These are phyloP conservation scores for Diadromus collaris DNA, from an alignment of 2,888 invertebrate species.

Conservation along the genomic window DNA sequence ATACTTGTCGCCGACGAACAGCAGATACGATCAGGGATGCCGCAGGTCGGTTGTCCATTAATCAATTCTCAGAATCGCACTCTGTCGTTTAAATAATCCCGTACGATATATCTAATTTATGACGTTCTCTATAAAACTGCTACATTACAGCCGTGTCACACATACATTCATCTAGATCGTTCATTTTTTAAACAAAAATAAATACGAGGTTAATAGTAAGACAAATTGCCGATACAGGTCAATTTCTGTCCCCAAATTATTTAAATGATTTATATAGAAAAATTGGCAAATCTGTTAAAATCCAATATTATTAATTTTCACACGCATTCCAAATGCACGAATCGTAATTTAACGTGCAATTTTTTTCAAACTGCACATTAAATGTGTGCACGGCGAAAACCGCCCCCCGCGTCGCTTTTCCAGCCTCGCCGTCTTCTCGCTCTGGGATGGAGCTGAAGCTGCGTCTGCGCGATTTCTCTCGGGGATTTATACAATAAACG, in stretches of 20 bases:
- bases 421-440: constrained; percentile 37
- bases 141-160: not conserved
- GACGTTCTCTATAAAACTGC: too few relatives aligned
- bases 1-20: not conserved
- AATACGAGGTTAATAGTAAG: not conserved
- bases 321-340: not conserved
- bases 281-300: not conserved
- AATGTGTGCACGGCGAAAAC: not conserved
- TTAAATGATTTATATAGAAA: not conserved
- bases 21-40: not conserved
- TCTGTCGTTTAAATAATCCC: not conserved
- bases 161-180: not conserved
- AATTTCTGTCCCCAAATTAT: not conserved
- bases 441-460: constrained; percentile 15
- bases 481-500: constrained; percentile 21
- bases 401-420: constrained; percentile 26
- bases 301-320: not conserved
- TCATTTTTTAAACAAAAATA: not conserved
- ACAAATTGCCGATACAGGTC: not conserved
- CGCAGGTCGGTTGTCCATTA: not conserved
- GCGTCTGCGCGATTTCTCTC: constrained; percentile 54
- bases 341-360: not conserved
- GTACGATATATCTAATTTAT: not conserved
- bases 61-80: not conserved
- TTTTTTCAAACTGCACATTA: not conserved